Evolutionary conservation across 2,113 vertebrate genomes (phyloP).

Genomic region (Dicentrarchus labrax): DNA sequence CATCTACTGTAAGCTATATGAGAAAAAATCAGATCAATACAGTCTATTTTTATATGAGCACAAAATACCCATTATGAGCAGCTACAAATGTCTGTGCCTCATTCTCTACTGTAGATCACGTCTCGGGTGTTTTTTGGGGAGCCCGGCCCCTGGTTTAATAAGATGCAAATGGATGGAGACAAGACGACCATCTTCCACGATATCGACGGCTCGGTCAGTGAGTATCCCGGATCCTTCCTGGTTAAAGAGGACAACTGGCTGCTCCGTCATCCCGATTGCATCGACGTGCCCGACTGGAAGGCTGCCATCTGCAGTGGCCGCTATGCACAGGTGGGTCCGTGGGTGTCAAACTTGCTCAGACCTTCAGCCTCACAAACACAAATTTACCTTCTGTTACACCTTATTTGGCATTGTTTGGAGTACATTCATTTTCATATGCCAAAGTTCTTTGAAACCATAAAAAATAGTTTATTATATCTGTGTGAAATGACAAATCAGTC

Average conservation of each 20-base stretch:
- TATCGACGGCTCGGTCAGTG: slow-evolving; percentile 93
- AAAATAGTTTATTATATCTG: neutral
- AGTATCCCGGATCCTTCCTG: slow-evolving; percentile 94
- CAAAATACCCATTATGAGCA: neutral
- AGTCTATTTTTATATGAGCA: neutral
- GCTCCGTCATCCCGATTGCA: slow-evolving; percentile 94
- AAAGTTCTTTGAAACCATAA: neutral
- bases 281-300: slow-evolving; percentile 95
- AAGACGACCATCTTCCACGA: slow-evolving; percentile 97
- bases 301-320: slow-evolving; percentile 94
- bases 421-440: neutral
- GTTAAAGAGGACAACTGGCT: slow-evolving; percentile 98
- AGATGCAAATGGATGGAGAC: slow-evolving; percentile 96
- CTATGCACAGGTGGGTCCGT: slow-evolving; percentile 91
- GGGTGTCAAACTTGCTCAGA: neutral
- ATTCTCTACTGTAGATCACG: slow-evolving; percentile 85
- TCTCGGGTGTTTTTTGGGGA: slow-evolving; percentile 98
- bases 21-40: too few relatives aligned
- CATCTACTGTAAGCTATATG: too few relatives aligned
- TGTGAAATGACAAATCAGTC: slow-evolving; percentile 9
- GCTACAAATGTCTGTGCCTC: neutral
- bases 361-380: neutral
- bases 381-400: neutral
- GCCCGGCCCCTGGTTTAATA: slow-evolving; percentile 95
- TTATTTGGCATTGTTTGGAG: neutral